A percentile compares a stretch with the other conserved stretches of the same genome.
Conservation (phyloP, 2,113 vertebrate species). For the Passer domesticus region DNA sequence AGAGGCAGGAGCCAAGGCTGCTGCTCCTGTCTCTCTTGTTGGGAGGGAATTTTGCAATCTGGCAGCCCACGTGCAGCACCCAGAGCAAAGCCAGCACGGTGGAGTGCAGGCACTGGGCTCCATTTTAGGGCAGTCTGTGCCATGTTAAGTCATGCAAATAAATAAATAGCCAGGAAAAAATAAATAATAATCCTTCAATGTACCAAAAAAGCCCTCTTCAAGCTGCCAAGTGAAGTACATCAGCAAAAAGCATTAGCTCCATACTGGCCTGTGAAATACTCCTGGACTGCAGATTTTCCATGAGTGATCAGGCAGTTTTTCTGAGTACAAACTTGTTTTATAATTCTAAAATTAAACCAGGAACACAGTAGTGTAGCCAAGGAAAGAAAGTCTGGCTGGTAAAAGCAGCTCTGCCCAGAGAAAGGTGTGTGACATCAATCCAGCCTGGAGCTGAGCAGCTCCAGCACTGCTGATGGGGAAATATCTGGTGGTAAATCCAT, state of each 20-base stretch:
- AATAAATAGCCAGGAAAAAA: background rate
- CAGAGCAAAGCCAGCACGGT: accelerated
- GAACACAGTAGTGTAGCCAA: background rate
- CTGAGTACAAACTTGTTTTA: background rate
- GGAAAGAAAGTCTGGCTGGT: background rate
- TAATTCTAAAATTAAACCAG: slow-evolving; percentile 39
- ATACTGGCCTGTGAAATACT: background rate
- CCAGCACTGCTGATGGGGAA: background rate
- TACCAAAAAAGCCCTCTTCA: background rate
- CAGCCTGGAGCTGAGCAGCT: background rate
- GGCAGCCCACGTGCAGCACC: background rate
- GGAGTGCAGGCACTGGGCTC: background rate
- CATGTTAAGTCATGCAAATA: background rate
- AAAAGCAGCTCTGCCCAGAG: background rate
- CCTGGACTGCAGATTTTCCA: slow-evolving; percentile 25
- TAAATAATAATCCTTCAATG: background rate
- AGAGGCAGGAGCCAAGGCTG: background rate
- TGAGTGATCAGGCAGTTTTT: background rate
- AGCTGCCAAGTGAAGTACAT: background rate
- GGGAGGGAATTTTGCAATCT: background rate
- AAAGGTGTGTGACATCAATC: background rate
- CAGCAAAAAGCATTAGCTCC: background rate
- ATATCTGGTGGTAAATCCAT: background rate
- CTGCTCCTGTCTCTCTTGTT: background rate
- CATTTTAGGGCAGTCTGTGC: background rate